Evolutionary conservation across 2,888 invertebrate genomes (phyloP).

Genomic region (Formica aserva): DNA sequence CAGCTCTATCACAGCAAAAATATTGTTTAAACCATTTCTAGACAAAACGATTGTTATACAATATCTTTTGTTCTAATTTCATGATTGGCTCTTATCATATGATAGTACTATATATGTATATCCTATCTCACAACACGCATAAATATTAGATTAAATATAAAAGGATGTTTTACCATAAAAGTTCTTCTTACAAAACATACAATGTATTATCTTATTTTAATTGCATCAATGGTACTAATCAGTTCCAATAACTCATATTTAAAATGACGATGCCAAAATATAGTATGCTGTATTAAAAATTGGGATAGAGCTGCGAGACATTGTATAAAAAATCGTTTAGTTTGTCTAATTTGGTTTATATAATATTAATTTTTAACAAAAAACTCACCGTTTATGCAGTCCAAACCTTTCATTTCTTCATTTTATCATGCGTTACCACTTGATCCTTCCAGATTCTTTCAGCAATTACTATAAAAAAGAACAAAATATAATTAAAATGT

Average conservation of each 20-base stretch:
- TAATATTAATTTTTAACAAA: constrained; percentile 5
- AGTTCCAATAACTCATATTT: no score
- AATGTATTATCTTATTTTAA: not conserved
- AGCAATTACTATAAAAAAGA: not conserved
- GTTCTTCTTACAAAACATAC: not conserved
- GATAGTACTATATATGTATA: no score
- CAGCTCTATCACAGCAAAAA: not conserved
- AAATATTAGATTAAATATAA: not conserved
- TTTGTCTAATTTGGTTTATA: not conserved
- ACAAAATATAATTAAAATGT: constrained; percentile 6
- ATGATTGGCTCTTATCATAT: not conserved
- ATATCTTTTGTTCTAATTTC: not conserved
- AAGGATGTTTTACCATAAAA: not conserved
- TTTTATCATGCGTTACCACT: no score
- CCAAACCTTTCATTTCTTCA: not conserved
- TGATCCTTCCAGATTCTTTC: not conserved
- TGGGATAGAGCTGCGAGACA: no score
- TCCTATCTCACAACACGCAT: no score
- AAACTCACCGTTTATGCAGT: not conserved
- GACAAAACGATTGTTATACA: not conserved
- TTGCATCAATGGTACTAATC: not conserved
- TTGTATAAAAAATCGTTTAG: not conserved
- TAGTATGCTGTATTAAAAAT: not conserved
- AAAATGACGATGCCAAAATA: not conserved
- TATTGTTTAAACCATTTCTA: not conserved